These are phyloP conservation scores for Eilema caniola DNA, from an alignment of 2,888 invertebrate genomes.

Conservation along the genomic window DNA sequence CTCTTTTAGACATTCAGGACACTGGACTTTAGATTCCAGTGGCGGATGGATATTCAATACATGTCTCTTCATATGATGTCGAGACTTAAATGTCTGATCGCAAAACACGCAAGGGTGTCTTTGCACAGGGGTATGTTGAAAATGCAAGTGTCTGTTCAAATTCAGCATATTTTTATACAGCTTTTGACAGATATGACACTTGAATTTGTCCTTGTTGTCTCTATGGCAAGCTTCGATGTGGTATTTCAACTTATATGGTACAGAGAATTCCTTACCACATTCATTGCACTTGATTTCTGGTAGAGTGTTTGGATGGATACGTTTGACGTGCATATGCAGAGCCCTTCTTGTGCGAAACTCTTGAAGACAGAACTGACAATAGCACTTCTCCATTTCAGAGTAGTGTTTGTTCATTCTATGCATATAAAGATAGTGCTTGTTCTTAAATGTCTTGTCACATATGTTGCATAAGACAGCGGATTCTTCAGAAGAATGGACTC, in stretches of 20 bases:
- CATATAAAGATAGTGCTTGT: slow-evolving; percentile 83
- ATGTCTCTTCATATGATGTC: slow-evolving; percentile 81
- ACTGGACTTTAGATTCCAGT: slow-evolving; percentile 78
- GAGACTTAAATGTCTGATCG: slow-evolving; percentile 79
- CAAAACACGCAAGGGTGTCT: slow-evolving; percentile 80
- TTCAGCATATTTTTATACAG: slow-evolving; percentile 76
- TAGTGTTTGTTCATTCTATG: slow-evolving; percentile 83
- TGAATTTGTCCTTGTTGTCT: slow-evolving; percentile 71
- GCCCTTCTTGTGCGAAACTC: slow-evolving; percentile 78
- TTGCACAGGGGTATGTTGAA: slow-evolving; percentile 75
- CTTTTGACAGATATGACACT: slow-evolving; percentile 76
- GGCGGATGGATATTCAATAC: slow-evolving; percentile 82
- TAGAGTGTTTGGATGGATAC: slow-evolving; percentile 74
- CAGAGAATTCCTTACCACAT: slow-evolving; percentile 76
- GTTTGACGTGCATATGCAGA: slow-evolving; percentile 77
- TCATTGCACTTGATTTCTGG: slow-evolving; percentile 79
- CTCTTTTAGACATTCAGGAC: slow-evolving; percentile 79
- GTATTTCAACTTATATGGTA: slow-evolving; percentile 77
- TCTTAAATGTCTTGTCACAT: slow-evolving; percentile 81
- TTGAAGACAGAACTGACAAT: slow-evolving; percentile 79
- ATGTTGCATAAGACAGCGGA: slow-evolving; percentile 77
- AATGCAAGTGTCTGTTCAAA: slow-evolving; percentile 74
- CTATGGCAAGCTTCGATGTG: slow-evolving; percentile 74
- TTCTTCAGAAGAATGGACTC: slow-evolving; percentile 79
- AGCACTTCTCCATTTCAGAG: slow-evolving; percentile 78